Evolutionary conservation across 92 coral and sea anemone species (phyloP), one percentile per base, ranked within the genome.

Genomic region (Heteractis magnifica): DNA sequence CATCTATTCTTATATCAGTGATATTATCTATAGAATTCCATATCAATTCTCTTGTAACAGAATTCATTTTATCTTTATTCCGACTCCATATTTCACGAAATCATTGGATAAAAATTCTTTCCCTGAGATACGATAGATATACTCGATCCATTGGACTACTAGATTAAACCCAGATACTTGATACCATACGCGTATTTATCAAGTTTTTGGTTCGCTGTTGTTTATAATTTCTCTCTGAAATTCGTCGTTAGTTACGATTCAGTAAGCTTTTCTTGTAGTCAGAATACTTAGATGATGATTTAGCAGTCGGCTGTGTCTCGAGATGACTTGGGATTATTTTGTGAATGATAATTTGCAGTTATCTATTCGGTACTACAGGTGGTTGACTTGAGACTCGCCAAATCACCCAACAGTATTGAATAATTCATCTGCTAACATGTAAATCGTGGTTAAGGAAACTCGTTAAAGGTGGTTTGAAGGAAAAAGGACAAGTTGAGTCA

Each of bases 361-460:
- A n/a, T 65, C 48, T 48, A 5, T 48, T 64, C 34, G 11, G 83
- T 10, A 4, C 26, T 65, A 81, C 84, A 81, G 84, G 84, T 81
- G 84, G 84, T 76, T 65, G 9, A 10, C 6, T 81, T 52, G 23
- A 34, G n/a, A 78, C 71, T 78, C 82, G 82, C 21, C 71, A 78
- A 78, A 23, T 78, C 76, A 60, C 75, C 84, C 84, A 10, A 81
- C 26, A 51, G 16, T 23, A 20, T 49, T 81, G 84, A 81, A 81
- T 81, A 65, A 81, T 81, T 81, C 4, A 81, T 81, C 49, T 52
- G 19, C 19, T 13, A 68, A 20, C 62, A 55, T 65, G 84, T 49
- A 23, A 81, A 70, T 26, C 50, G 52, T 70, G 77, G 65, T 81
- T 70, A 81, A 13, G 50, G 14, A 16, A 23, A 41, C 58, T 5